Evolutionary conservation across 1,140 invertebrate genomes (phyloP).

Genomic region (Schlechtendalia chinensis): DNA sequence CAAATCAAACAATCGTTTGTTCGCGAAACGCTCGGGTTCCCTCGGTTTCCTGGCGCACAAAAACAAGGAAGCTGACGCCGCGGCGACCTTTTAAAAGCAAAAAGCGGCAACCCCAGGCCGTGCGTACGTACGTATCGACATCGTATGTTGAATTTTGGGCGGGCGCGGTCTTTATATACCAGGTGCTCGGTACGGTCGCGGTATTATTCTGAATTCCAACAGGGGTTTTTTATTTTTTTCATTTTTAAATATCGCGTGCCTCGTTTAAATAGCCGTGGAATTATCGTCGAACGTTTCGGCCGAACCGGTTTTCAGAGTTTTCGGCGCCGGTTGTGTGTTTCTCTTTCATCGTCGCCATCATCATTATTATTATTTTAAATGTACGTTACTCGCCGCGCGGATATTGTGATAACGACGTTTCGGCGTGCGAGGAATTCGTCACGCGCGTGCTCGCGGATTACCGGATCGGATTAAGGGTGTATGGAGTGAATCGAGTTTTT

Average conservation of each 20-base stretch:
- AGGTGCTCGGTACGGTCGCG: conserved; percentile 30
- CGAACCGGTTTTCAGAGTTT: conserved; percentile 41
- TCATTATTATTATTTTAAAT: neutral
- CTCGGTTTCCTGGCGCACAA: conserved; percentile 45
- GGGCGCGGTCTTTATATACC: conserved; percentile 13
- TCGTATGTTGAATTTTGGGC: conserved; percentile 38
- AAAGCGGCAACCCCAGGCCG: conserved; percentile 8
- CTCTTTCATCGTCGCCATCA: no score
- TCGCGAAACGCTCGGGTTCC: conserved; percentile 27
- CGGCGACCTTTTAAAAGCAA: conserved; percentile 16
- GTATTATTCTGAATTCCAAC: conserved; percentile 38
- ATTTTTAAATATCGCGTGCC: conserved; percentile 48
- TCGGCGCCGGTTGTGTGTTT: conserved; percentile 31
- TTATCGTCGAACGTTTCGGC: conserved; percentile 14
- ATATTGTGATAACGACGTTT: conserved; percentile 31
- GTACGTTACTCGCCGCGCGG: neutral
- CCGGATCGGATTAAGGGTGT: conserved; percentile 33
- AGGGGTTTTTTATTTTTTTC: conserved; percentile 33
- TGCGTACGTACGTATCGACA: conserved; percentile 10
- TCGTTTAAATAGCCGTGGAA: conserved; percentile 27
- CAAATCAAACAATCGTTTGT: conserved; percentile 39
- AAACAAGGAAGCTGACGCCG: conserved; percentile 45
- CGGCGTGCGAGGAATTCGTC: conserved; percentile 29
- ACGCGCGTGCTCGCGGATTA: conserved; percentile 30
- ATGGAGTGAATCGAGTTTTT: conserved; percentile 25